A percentile compares a stretch with the other conserved stretches of the same genome.
phyloP scores from a whole-genome alignment of 1,140 invertebrate genomes.

The Drosophila ogumai region DNA sequence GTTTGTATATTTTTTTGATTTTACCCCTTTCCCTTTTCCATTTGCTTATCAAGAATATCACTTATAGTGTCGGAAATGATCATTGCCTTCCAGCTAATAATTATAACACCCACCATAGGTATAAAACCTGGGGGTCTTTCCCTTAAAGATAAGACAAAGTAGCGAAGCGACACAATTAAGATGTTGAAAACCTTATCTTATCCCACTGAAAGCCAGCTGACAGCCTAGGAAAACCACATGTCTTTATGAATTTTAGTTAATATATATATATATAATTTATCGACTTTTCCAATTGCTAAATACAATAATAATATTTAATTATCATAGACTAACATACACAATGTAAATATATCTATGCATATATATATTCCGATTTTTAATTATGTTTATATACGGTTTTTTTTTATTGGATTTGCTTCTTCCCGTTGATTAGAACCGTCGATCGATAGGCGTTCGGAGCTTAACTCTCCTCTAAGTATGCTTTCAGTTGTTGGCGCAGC shows the following conservation, averaged over 20 bases:
- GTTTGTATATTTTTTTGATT: no score
- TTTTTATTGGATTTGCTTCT: slow-evolving; percentile 52
- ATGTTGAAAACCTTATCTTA: slow-evolving; percentile 19
- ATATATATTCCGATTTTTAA: slow-evolving; percentile 58
- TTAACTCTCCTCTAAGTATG: slow-evolving; percentile 39
- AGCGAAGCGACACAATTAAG: not conserved
- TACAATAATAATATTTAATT: slow-evolving; percentile 72
- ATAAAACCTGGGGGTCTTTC: not conserved
- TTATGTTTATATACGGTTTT: slow-evolving; percentile 55
- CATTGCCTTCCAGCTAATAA: not conserved
- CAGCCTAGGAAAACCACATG: not conserved
- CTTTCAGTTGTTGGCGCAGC: slow-evolving; percentile 49
- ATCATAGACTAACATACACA: slow-evolving; percentile 75
- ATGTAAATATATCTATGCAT: slow-evolving; percentile 69
- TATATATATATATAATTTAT: slow-evolving; percentile 70
- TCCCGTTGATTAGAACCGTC: slow-evolving; percentile 47
- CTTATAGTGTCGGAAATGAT: not conserved
- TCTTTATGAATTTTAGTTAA: slow-evolving; percentile 50
- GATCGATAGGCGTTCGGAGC: slow-evolving; percentile 55
- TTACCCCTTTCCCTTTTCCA: no score
- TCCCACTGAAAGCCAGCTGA: not conserved
- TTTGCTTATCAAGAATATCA: not conserved
- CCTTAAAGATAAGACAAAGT: slow-evolving; percentile 21
- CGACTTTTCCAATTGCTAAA: slow-evolving; percentile 71
- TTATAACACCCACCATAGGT: not conserved